Evolutionary conservation across 2,888 invertebrate species (phyloP).

Genomic region (Plagodis dolabraria): DNA sequence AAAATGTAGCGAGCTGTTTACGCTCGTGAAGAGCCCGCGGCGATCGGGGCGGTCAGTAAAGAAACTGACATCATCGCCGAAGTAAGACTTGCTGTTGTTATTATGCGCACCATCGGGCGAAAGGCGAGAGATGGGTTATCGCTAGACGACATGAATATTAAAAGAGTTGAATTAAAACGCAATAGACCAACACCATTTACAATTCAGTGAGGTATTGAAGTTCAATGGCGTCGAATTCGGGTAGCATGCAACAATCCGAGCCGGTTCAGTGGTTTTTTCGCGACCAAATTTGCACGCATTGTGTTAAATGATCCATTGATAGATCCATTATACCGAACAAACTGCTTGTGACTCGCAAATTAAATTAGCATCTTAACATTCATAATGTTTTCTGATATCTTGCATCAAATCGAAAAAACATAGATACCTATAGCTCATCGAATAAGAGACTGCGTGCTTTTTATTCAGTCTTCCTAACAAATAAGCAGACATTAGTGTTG

Average conservation of each 20-base stretch:
- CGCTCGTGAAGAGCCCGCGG: constrained; percentile 68
- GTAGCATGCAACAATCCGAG: constrained; percentile 61
- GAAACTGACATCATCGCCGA: constrained; percentile 82
- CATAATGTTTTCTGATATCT: background rate
- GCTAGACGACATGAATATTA: constrained; percentile 66
- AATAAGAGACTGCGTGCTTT: no score
- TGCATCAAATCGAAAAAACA: no score
- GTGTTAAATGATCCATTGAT: constrained; percentile 68
- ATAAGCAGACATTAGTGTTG: no score
- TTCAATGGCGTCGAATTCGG: constrained; percentile 72
- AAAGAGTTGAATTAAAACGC: constrained; percentile 38
- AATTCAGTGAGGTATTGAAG: constrained; percentile 57
- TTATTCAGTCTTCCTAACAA: no score
- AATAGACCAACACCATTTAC: constrained; percentile 53
- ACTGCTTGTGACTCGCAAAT: constrained; percentile 25
- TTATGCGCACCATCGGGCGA: constrained; percentile 65
- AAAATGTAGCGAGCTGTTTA: constrained; percentile 58
- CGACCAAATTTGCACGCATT: constrained; percentile 65
- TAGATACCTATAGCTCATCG: no score
- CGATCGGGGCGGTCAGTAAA: constrained; percentile 64
- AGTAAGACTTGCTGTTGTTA: constrained; percentile 71
- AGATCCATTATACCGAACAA: constrained; percentile 43
- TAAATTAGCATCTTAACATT: constrained; percentile 27
- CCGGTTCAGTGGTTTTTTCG: constrained; percentile 65
- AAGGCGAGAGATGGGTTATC: constrained; percentile 73